Evolutionary conservation across 2,888 invertebrate species (phyloP).

Genomic region (Rhagonycha fulva): DNA sequence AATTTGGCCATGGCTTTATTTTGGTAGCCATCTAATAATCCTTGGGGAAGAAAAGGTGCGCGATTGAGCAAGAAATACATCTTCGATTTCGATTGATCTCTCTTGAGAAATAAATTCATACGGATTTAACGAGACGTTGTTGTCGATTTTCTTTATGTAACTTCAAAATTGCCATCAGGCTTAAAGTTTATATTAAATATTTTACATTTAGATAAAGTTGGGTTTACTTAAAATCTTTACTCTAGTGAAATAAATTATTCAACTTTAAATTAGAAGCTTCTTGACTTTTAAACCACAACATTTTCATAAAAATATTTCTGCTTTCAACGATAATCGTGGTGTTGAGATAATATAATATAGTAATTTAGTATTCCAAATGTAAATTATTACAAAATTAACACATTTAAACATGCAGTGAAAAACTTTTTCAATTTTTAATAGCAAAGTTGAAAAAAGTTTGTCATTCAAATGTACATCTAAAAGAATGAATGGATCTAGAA

Average conservation of each 20-base stretch:
- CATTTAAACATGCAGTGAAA: neutral
- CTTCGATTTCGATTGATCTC: constrained; percentile 9
- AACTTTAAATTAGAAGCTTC: neutral
- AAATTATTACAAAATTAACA: neutral
- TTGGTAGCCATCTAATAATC: constrained; percentile 10
- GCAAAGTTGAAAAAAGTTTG: neutral
- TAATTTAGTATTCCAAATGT: neutral
- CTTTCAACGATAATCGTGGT: neutral
- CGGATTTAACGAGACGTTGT: constrained; percentile 4
- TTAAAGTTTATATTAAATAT: neutral
- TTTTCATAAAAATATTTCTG: neutral
- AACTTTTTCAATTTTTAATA: neutral
- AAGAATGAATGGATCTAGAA: neutral
- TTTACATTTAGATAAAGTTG: neutral
- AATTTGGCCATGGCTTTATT: constrained; percentile 13
- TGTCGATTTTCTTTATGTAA: neutral
- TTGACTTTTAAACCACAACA: neutral
- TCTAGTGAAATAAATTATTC: neutral
- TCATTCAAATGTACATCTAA: neutral
- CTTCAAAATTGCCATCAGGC: neutral
- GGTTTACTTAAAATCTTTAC: neutral
- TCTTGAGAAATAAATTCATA: constrained; percentile 5
- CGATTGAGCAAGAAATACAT: constrained; percentile 8
- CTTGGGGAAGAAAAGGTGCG: neutral
- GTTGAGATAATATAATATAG: neutral